phyloP scores from a whole-genome alignment of 2,113 vertebrate genomes.

The Dolichotis patagonum region DNA sequence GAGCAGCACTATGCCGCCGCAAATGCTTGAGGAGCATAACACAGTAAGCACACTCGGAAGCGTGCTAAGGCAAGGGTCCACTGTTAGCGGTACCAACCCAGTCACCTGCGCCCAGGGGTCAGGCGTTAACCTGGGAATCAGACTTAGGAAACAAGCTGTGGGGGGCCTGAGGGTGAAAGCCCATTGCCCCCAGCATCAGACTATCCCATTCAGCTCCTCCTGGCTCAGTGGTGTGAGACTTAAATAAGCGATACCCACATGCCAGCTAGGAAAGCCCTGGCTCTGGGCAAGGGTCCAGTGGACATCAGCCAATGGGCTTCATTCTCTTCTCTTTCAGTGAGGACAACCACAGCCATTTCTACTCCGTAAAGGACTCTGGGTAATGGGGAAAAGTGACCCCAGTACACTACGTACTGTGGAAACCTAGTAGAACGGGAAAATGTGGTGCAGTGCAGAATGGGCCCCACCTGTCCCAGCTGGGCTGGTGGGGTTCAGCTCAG shows the following conservation, averaged over 20 bases:
- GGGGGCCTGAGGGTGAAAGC: neutral
- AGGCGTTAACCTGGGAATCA: neutral
- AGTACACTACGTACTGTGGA: conserved; percentile 12
- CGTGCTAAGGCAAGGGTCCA: neutral
- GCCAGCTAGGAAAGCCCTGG: neutral
- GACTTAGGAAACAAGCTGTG: neutral
- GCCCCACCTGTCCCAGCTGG: neutral
- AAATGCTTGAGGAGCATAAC: neutral
- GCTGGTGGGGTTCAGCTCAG: conserved; percentile 6
- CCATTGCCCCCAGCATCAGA: neutral
- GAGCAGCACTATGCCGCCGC: neutral
- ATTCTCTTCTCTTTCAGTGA: neutral
- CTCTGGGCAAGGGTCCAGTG: neutral
- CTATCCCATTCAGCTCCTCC: neutral
- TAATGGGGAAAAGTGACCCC: conserved; percentile 5
- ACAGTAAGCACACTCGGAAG: neutral
- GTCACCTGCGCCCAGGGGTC: neutral
- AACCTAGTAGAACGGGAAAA: conserved; percentile 52
- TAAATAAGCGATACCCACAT: neutral
- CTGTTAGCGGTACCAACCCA: neutral
- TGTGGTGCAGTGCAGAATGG: conserved; percentile 31
- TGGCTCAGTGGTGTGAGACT: no score
- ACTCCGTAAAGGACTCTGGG: neutral
- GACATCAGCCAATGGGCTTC: neutral
- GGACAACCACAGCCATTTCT: conserved; percentile 2